Conservation (phyloP, 2,888 invertebrate species). For the Diabrotica balteata region DNA sequence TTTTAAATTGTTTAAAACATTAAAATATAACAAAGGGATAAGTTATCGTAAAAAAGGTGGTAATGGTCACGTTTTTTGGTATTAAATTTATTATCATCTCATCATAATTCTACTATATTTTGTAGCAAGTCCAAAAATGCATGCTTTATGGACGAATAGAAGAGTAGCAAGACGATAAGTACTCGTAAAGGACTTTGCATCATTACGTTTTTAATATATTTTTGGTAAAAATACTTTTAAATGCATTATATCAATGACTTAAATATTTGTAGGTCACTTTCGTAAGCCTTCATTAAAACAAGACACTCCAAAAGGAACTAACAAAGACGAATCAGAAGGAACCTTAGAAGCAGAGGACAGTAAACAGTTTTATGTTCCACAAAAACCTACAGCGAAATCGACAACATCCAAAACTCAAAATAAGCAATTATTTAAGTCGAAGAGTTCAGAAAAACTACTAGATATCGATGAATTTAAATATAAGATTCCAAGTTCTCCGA, state of each 20-base stretch:
- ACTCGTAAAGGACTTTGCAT: neutral
- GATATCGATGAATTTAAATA: conserved; percentile 54
- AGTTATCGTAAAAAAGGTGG: too few species aligned
- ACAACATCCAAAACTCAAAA: conserved; percentile 31
- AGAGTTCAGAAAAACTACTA: conserved; percentile 27
- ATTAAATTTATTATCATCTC: neutral
- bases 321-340: conserved; percentile 35
- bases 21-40: too few species aligned
- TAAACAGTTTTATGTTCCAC: conserved; percentile 45
- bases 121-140: neutral
- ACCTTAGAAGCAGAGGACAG: conserved; percentile 34
- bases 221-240: too few species aligned
- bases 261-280: conserved; percentile 48
- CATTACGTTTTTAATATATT: neutral
- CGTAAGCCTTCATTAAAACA: conserved; percentile 50
- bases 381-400: conserved; percentile 38
- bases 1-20: too few species aligned
- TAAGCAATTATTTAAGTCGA: conserved; percentile 33
- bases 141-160: neutral
- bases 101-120: neutral
- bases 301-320: conserved; percentile 37
- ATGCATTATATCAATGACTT: neutral
- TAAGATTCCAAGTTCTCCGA: conserved; percentile 59
- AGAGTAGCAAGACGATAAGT: too few species aligned
- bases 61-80: too few species aligned